Evolutionary conservation across 2,888 invertebrate species (phyloP).

Genomic region (Gibbula magus): DNA sequence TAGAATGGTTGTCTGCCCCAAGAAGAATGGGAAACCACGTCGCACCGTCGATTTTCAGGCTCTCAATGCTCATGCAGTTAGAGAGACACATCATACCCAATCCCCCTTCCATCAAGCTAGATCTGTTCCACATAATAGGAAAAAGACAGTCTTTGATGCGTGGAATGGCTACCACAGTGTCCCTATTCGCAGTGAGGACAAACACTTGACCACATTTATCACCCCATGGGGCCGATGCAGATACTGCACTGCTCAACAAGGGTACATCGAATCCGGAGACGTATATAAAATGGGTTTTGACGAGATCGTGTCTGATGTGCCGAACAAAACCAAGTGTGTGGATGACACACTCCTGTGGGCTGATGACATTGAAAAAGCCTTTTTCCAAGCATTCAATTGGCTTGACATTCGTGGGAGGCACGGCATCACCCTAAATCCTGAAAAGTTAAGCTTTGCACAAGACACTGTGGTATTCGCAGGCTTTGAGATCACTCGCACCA

Average conservation of each 20-base stretch:
- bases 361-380: too few relatives aligned
- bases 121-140: slow-evolving; percentile 36
- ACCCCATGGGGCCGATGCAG: slow-evolving; percentile 49
- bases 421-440: slow-evolving; percentile 54
- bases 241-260: slow-evolving; percentile 40
- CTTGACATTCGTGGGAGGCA: slow-evolving; percentile 47
- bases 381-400: slow-evolving; percentile 46
- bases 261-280: too few relatives aligned
- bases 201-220: too few relatives aligned
- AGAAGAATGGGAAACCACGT: slow-evolving; percentile 47
- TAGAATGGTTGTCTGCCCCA: slow-evolving; percentile 43
- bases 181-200: too few relatives aligned
- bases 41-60: slow-evolving; percentile 56
- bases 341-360: slow-evolving; percentile 49
- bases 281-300: slow-evolving; percentile 51
- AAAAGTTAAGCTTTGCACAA: slow-evolving; percentile 50
- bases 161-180: slow-evolving; percentile 42
- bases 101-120: slow-evolving; percentile 50
- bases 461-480: slow-evolving; percentile 51
- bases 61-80: slow-evolving; percentile 43
- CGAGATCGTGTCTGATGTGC: slow-evolving; percentile 53
- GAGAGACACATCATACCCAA: slow-evolving; percentile 50
- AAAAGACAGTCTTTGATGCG: slow-evolving; percentile 41
- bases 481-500: too few relatives aligned
- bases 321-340: slow-evolving; percentile 56